phyloP scores from a whole-genome alignment of 2,797 vertebrate species.

The Lycodopsis pacificus region DNA sequence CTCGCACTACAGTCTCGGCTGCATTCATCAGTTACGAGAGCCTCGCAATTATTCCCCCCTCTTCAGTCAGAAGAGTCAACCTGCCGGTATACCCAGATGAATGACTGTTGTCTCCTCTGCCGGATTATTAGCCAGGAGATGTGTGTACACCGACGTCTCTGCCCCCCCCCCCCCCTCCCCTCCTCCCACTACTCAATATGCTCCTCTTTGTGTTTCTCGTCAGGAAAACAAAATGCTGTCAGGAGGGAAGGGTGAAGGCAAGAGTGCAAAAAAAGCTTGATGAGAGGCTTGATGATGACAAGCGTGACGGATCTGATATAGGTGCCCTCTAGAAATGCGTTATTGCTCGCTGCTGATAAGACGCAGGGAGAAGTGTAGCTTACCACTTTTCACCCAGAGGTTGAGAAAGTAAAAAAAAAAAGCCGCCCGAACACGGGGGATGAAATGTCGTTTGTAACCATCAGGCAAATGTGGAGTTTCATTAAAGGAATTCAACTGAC shows the following conservation, averaged over 20 bases:
- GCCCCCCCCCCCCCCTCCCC: background rate
- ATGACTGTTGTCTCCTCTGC: constrained; percentile 77
- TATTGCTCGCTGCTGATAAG: constrained; percentile 61
- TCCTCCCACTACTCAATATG: constrained; percentile 53
- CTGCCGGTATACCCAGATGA: constrained; percentile 73
- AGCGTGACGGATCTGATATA: constrained; percentile 68
- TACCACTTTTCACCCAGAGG: constrained; percentile 46
- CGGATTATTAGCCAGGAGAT: constrained; percentile 78
- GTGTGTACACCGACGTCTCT: constrained; percentile 42
- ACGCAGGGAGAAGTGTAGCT: constrained; percentile 51
- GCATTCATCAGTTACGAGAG: constrained; percentile 71
- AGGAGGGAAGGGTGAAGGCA: constrained; percentile 41
- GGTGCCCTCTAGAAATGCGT: constrained; percentile 63
- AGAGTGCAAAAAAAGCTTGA: constrained; percentile 58
- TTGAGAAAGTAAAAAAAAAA: constrained; percentile 40
- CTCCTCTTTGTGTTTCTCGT: constrained; percentile 74
- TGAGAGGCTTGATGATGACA: constrained; percentile 74
- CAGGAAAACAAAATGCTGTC: constrained; percentile 77
- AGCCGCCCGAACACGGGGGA: background rate
- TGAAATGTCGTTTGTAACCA: constrained; percentile 48
- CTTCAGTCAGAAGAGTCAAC: constrained; percentile 78
- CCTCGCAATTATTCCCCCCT: constrained; percentile 74
- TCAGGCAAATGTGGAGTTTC: constrained; percentile 48
- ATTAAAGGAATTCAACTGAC: constrained; percentile 43
- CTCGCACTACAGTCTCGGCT: constrained; percentile 57